phyloP scores from a whole-genome alignment of 2,888 invertebrate species.

The Ichneumoninae sp. region DNA sequence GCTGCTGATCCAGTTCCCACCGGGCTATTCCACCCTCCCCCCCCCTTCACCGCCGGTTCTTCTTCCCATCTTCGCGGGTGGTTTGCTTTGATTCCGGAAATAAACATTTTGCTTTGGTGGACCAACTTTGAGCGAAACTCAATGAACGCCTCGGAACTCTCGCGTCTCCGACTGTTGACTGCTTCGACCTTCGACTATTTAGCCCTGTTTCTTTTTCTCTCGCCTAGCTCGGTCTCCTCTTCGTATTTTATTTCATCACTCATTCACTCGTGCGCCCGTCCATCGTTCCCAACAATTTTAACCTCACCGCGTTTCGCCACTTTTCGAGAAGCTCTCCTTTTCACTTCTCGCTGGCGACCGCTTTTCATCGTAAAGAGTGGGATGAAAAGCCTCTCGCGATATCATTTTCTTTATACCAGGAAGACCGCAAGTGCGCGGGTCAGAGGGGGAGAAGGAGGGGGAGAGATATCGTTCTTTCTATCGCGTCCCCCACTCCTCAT shows the following conservation, averaged over 20 bases:
- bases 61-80: background rate
- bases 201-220: constrained; percentile 2
- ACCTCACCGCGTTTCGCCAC: background rate
- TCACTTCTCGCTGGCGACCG: constrained; percentile 42
- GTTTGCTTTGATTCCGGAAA: constrained; percentile 49
- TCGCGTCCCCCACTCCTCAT: constrained; percentile 32
- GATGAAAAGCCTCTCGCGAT: constrained; percentile 63
- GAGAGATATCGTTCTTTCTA: constrained; percentile 13
- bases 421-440: constrained; percentile 1
- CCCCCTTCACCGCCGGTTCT: background rate
- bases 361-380: constrained; percentile 58
- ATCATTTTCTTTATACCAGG: constrained; percentile 57
- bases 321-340: constrained; percentile 21
- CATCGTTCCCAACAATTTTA: constrained; percentile 31
- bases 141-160: background rate
- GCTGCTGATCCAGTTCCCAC: constrained; percentile 45
- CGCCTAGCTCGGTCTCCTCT: constrained; percentile 20
- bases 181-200: background rate
- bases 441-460: background rate
- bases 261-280: background rate
- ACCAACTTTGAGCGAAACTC: constrained; percentile 1
- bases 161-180: background rate
- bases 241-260: constrained; percentile 30
- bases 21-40: background rate
- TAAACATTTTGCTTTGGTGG: constrained; percentile 36